Evolutionary conservation across 2,888 invertebrate genomes (phyloP).

Genomic region (Erebia aethiops): DNA sequence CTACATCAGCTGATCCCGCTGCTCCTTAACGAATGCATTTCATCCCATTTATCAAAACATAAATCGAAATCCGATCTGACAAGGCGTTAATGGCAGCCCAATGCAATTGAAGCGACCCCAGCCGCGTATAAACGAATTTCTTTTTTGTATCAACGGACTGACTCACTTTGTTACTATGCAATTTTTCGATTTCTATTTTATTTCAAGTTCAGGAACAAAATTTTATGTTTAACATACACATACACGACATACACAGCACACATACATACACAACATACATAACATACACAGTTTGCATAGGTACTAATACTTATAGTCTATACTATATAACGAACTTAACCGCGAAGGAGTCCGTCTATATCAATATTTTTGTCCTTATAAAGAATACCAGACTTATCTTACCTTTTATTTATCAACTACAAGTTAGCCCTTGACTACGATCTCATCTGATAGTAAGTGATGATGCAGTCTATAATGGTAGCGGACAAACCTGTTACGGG

Average conservation of each 20-base stretch:
- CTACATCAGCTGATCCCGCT: slow-evolving; percentile 35
- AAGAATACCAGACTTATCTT: no score
- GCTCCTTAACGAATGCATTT: slow-evolving; percentile 50
- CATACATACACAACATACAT: no score
- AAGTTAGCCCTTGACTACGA: no score
- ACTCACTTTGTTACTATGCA: slow-evolving; percentile 40
- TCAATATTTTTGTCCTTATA: no score
- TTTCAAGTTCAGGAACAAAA: background rate
- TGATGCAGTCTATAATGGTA: no score
- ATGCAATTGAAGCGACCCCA: slow-evolving; percentile 82
- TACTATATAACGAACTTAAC: no score
- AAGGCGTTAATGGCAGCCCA: slow-evolving; percentile 82
- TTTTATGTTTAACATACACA: background rate
- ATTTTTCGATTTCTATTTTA: slow-evolving; percentile 36
- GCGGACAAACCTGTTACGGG: no score
- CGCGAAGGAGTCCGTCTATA: background rate
- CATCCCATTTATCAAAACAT: slow-evolving; percentile 77
- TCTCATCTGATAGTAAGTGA: no score
- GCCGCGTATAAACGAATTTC: slow-evolving; percentile 68
- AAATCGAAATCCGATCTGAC: slow-evolving; percentile 81
- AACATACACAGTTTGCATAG: no score
- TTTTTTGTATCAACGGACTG: slow-evolving; percentile 47
- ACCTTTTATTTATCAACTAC: no score
- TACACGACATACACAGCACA: no score
- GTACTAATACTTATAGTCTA: no score